Evolutionary conservation across 2,888 invertebrate genomes (phyloP).

Genomic region (Dasysyrphus tricinctus): DNA sequence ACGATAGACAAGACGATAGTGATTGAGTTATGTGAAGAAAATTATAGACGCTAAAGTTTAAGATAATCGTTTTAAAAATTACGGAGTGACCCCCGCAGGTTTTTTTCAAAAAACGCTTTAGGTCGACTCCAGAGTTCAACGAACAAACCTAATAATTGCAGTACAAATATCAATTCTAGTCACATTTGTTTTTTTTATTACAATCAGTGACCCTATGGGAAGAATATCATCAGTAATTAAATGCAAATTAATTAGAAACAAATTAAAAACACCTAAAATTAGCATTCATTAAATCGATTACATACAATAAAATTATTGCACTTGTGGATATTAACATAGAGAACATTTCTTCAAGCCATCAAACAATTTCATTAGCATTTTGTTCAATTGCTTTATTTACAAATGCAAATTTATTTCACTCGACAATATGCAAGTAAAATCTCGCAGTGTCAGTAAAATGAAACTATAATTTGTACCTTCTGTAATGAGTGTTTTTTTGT

Average conservation of each 20-base stretch:
- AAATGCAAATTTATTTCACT: not conserved
- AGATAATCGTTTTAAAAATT: too few relatives aligned
- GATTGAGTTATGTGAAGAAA: too few relatives aligned
- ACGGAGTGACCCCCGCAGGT: too few relatives aligned
- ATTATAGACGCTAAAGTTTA: too few relatives aligned
- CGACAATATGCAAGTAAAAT: not conserved
- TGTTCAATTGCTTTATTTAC: not conserved
- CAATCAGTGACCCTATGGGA: not conserved
- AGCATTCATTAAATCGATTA: not conserved
- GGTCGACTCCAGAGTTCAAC: too few relatives aligned
- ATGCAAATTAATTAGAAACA: conserved; percentile 11
- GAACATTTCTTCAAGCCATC: not conserved
- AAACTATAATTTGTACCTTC: not conserved
- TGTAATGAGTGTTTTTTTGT: not conserved
- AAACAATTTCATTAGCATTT: not conserved
- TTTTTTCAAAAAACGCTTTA: too few relatives aligned
- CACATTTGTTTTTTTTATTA: not conserved
- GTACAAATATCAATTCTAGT: not conserved
- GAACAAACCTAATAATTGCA: too few relatives aligned
- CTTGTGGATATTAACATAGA: not conserved
- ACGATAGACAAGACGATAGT: too few relatives aligned
- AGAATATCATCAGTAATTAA: not conserved
- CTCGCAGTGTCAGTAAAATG: not conserved
- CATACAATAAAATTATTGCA: not conserved
- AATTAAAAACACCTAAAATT: not conserved